A percentile compares a stretch with the other conserved stretches of the same genome.
These are phyloP conservation scores for Merodon equestris DNA, from an alignment of 2,888 invertebrate species.

Conservation along the genomic window DNA sequence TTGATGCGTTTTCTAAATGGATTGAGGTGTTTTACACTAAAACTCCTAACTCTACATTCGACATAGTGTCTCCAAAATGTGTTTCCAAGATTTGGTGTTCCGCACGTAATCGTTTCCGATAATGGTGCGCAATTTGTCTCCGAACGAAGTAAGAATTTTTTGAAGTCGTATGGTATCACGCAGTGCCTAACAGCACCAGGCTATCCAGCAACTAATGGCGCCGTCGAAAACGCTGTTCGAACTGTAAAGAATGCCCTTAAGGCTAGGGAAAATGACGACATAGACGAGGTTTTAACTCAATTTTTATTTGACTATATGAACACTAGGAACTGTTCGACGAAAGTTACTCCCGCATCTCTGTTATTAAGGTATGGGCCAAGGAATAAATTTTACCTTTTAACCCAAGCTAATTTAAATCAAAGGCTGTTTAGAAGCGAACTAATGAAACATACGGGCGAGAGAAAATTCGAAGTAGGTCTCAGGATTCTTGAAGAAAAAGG, in stretches of 20 bases:
- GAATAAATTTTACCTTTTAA: conserved; percentile 11
- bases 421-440: neutral
- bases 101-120: conserved; percentile 68
- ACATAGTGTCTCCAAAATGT: neutral
- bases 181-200: conserved; percentile 51
- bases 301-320: conserved; percentile 11
- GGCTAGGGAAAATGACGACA: conserved; percentile 3
- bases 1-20: conserved; percentile 77
- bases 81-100: conserved; percentile 69
- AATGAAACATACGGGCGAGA: neutral
- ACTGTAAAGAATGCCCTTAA: conserved; percentile 49
- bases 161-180: conserved; percentile 27
- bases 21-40: conserved; percentile 72
- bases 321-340: conserved; percentile 16
- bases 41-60: neutral
- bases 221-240: conserved; percentile 51
- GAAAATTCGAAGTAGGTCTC: conserved; percentile 20
- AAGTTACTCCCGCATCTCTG: conserved; percentile 6
- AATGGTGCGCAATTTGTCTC: conserved; percentile 71
- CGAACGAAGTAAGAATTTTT: conserved; percentile 36
- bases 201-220: conserved; percentile 51
- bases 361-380: conserved; percentile 9
- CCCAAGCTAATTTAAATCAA: neutral
- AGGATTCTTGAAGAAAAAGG: conserved; percentile 31
- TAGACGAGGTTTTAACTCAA: neutral